Conservation (phyloP, 2,797 vertebrate species). For the Sebastes vulpes region DNA sequence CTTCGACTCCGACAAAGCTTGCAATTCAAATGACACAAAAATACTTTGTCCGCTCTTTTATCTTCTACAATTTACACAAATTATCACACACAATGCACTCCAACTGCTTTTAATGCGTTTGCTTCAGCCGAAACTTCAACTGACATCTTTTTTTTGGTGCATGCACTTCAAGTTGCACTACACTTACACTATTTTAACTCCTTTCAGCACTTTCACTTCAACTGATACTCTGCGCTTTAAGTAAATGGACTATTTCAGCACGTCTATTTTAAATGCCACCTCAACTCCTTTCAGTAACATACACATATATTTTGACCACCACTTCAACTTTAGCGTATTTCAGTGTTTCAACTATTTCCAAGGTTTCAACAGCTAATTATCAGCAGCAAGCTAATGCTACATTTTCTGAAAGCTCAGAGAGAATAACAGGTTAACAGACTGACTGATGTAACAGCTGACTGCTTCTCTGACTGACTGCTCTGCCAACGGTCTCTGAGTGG, state of each 20-base stretch:
- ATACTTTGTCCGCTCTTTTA: no score
- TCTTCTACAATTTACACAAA: no score
- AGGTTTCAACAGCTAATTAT: neutral
- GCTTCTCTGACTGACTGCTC: constrained; percentile 33
- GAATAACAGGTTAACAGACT: neutral
- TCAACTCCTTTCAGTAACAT: neutral
- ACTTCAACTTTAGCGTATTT: neutral
- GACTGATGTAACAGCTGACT: constrained; percentile 34
- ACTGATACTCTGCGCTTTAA: no score
- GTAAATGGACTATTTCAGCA: no score
- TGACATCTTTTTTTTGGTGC: no score
- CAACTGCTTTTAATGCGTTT: no score
- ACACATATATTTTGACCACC: neutral
- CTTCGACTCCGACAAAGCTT: no score
- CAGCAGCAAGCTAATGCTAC: neutral
- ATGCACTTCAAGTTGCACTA: no score
- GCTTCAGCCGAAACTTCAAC: no score
- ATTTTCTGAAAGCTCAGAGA: neutral
- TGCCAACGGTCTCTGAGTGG: constrained; percentile 20
- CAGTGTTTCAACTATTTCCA: neutral
- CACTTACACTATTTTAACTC: neutral
- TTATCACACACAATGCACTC: no score
- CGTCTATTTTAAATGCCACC: neutral
- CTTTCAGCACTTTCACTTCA: neutral
- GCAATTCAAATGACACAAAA: no score